These are phyloP conservation scores for Crypturellus tataupa DNA, from an alignment of 2,797 vertebrate genomes.

Conservation along the genomic window DNA sequence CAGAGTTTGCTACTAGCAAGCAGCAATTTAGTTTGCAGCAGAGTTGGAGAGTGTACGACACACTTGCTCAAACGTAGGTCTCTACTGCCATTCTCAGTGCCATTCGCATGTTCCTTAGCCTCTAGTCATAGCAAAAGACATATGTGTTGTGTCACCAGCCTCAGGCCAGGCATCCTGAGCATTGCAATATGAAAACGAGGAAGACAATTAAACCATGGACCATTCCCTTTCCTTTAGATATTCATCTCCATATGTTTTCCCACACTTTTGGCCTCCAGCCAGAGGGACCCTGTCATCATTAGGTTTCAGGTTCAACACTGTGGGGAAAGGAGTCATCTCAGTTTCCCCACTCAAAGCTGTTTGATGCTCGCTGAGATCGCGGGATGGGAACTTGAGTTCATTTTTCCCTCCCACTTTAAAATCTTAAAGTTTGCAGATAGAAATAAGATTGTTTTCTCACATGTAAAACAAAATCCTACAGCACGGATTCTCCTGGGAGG, in stretches of 20 bases:
- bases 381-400: not conserved
- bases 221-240: not conserved
- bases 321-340: not conserved
- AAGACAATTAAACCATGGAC: not conserved
- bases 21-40: too few relatives aligned
- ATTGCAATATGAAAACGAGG: not conserved
- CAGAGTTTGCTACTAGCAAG: not conserved
- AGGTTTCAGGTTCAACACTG: not conserved
- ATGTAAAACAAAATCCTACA: fast-evolving
- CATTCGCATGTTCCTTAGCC: too few relatives aligned
- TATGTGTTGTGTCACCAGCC: fast-evolving
- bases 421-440: not conserved
- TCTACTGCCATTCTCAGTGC: not conserved
- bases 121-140: not conserved
- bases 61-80: not conserved
- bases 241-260: not conserved
- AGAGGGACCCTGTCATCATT: not conserved
- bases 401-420: not conserved
- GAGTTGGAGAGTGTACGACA: not conserved
- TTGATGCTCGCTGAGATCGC: not conserved
- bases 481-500: not conserved
- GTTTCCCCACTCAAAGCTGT: not conserved
- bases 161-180: not conserved
- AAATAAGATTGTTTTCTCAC: not conserved
- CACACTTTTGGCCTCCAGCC: not conserved